A percentile compares a stretch with the other conserved stretches of the same genome.
These are phyloP conservation scores for Pterois miles DNA, from an alignment of 2,797 vertebrate species.

Conservation along the genomic window DNA sequence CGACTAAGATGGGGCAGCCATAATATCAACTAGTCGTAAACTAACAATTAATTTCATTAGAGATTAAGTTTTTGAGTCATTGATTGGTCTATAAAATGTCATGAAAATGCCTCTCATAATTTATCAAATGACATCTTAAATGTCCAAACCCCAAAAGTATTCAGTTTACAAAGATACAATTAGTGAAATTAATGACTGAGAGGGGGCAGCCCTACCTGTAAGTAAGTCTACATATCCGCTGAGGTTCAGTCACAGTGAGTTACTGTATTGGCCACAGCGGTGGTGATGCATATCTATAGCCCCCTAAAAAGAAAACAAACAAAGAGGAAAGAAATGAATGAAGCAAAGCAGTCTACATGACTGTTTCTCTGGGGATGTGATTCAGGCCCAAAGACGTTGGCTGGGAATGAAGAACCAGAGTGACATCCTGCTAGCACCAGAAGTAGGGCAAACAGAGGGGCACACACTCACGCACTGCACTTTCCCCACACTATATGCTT, in stretches of 20 bases:
- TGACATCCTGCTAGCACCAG: slow-evolving; percentile 59
- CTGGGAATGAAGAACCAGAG: slow-evolving; percentile 60
- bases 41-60: no score
- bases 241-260: neutral
- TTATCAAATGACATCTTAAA: no score
- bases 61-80: no score
- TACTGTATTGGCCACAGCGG: neutral
- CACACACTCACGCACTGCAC: slow-evolving; percentile 16
- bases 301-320: neutral
- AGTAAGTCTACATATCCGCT: neutral
- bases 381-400: slow-evolving; percentile 43
- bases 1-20: no score
- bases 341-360: slow-evolving; percentile 6
- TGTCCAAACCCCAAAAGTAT: no score
- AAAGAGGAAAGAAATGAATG: neutral
- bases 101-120: no score
- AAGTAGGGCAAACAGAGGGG: slow-evolving; percentile 69
- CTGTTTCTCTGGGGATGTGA: slow-evolving; percentile 36
- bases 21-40: no score
- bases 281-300: neutral
- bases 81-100: no score
- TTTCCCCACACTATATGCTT: slow-evolving; percentile 49
- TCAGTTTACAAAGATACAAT: no score
- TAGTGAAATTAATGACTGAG: no score
- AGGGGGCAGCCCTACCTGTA: neutral